phyloP scores from a whole-genome alignment of 2,797 vertebrate species.

The Microctenopoma stevenorrisi region DNA sequence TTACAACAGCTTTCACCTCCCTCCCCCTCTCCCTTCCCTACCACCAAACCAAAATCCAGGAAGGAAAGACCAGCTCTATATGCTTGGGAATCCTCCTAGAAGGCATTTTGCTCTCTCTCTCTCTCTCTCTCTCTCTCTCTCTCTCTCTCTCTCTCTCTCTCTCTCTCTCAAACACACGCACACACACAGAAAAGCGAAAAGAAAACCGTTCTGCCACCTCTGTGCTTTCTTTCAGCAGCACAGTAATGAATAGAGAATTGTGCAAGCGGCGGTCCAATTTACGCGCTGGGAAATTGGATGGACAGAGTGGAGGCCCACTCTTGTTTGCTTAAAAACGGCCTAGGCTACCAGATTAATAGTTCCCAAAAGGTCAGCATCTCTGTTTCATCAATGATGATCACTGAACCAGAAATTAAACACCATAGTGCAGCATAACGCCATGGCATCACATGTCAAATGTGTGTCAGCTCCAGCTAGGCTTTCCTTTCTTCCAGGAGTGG shows the following conservation, averaged over 20 bases:
- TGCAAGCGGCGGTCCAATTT: conserved; percentile 93
- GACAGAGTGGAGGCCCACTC: conserved; percentile 87
- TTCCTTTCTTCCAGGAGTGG: conserved; percentile 3
- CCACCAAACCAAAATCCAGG: conserved; percentile 62
- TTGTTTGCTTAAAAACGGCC: conserved; percentile 93
- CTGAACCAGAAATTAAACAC: conserved; percentile 86
- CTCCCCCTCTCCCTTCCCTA: conserved; percentile 35
- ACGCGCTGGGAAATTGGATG: conserved; percentile 92
- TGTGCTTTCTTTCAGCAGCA: conserved; percentile 91
- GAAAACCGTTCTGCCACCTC: conserved; percentile 88
- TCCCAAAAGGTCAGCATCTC: conserved; percentile 92
- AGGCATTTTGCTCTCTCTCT: conserved; percentile 75
- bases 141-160: conserved; percentile 1
- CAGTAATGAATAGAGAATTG: conserved; percentile 98
- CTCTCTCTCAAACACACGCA: conserved; percentile 33
- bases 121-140: conserved; percentile 17
- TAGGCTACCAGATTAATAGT: conserved; percentile 89
- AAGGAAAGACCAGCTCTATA: conserved; percentile 74
- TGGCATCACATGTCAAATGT: conserved; percentile 59
- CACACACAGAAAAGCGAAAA: conserved; percentile 69
- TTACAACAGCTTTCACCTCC: conserved; percentile 89
- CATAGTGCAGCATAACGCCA: conserved; percentile 54
- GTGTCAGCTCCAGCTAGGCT: conserved; percentile 18
- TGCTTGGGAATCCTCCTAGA: conserved; percentile 85
- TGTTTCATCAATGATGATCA: conserved; percentile 83